Conservation (phyloP, 2,888 invertebrate genomes). For the Tanypteryx hageni region DNA sequence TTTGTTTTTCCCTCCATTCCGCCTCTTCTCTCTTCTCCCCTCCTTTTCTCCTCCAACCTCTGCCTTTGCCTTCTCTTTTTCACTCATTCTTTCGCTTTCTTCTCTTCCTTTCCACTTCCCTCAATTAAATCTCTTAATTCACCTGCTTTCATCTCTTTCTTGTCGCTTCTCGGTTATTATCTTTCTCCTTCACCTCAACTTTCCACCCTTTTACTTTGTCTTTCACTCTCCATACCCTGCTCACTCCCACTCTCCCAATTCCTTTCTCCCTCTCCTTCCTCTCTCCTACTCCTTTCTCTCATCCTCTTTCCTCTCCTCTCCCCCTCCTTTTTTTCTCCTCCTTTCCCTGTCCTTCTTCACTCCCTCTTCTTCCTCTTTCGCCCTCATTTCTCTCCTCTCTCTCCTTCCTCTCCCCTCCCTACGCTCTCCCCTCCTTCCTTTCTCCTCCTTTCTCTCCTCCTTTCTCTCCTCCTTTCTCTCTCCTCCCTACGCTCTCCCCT, state of each 20-base stretch:
- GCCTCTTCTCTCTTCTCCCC: not conserved
- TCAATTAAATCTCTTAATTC: not conserved
- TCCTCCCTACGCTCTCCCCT: not conserved
- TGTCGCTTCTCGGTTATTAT: not conserved
- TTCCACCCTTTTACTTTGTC: not conserved
- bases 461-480: not conserved
- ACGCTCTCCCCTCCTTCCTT: not conserved
- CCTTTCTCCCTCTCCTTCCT: no score
- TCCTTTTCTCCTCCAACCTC: not conserved
- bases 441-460: not conserved
- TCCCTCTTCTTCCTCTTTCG: not conserved
- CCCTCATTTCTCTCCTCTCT: constrained; percentile 62
- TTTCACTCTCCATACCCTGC: not conserved
- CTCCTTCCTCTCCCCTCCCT: not conserved
- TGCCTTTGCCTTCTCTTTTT: not conserved
- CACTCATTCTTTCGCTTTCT: not conserved
- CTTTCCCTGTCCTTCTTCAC: constrained; percentile 8
- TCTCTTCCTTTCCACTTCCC: not conserved
- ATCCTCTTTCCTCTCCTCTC: not conserved
- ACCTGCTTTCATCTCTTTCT: not conserved
- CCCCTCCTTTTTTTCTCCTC: not conserved
- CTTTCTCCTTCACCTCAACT: not conserved
- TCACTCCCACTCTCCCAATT: no score
- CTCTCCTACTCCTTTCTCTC: not conserved
- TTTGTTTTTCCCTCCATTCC: not conserved